Conservation (phyloP, 2,113 vertebrate species). For the Donacobius atricapilla region DNA sequence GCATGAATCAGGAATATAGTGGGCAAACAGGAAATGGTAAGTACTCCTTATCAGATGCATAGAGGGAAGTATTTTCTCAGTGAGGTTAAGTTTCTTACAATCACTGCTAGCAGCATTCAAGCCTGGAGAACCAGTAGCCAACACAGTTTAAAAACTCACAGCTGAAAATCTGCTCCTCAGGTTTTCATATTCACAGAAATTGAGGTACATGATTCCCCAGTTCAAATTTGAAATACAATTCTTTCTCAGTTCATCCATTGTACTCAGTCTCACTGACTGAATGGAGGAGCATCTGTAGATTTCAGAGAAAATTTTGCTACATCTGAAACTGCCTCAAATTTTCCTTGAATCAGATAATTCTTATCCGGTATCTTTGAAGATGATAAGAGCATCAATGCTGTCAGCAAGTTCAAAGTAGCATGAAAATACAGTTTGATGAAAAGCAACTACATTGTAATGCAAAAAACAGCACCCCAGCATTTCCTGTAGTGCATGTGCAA, state of each 20-base stretch:
- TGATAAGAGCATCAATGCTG: conserved; percentile 24
- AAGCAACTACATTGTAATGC: conserved; percentile 35
- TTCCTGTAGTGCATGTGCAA: background rate
- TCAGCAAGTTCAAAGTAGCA: conserved; percentile 16
- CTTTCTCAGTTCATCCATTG: background rate
- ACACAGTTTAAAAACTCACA: background rate
- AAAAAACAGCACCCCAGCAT: background rate
- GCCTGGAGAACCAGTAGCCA: background rate
- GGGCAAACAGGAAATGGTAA: background rate
- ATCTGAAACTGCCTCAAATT: conserved; percentile 49
- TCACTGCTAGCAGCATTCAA: background rate
- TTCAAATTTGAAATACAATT: background rate
- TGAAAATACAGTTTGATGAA: background rate
- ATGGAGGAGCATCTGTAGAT: background rate
- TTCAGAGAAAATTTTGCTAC: conserved; percentile 21
- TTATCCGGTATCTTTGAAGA: conserved; percentile 49
- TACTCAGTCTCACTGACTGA: background rate
- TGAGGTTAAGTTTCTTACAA: background rate
- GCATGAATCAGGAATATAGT: background rate
- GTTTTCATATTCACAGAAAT: background rate
- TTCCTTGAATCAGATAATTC: conserved; percentile 35
- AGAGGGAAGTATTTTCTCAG: background rate
- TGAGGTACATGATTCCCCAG: background rate
- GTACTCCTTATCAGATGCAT: background rate
- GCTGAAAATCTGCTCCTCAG: background rate